Percentiles rank a stretch among this genome's conserved stretches.
These are phyloP conservation scores for Eumeta japonica DNA, from an alignment of 1,140 invertebrate species.

Conservation along the genomic window DNA sequence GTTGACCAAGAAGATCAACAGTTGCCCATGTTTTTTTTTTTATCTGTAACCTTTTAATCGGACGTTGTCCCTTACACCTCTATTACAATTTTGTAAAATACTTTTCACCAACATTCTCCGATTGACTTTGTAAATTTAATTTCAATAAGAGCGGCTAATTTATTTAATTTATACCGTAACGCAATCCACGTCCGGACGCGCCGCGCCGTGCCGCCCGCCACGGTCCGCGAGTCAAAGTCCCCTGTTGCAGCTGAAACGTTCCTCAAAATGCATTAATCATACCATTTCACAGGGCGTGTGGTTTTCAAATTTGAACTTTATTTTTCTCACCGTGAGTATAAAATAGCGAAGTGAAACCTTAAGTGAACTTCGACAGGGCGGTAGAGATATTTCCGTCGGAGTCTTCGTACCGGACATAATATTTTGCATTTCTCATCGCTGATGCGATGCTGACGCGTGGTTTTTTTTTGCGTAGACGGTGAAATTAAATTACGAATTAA, in stretches of 20 bases:
- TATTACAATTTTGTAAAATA: too few relatives aligned
- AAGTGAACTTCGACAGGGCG: slow-evolving; percentile 16
- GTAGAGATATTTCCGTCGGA: slow-evolving; percentile 17
- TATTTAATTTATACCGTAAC: neutral
- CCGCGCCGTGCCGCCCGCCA: slow-evolving; percentile 20
- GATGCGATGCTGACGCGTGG: too few relatives aligned
- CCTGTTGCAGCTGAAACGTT: slow-evolving; percentile 32
- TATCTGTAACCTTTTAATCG: too few relatives aligned
- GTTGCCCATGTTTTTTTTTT: too few relatives aligned
- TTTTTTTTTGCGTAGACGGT: too few relatives aligned
- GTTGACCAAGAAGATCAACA: too few relatives aligned
- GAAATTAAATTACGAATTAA: too few relatives aligned
- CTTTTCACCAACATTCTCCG: too few relatives aligned
- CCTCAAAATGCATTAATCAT: slow-evolving; percentile 38
- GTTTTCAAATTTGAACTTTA: neutral
- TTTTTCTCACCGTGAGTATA: neutral
- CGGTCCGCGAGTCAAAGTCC: slow-evolving; percentile 27
- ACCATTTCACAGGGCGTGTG: slow-evolving; percentile 15
- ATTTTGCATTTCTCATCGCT: slow-evolving; percentile 25
- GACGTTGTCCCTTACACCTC: too few relatives aligned
- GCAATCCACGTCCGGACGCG: slow-evolving; percentile 8
- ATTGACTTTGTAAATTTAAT: too few relatives aligned
- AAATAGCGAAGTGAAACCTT: slow-evolving; percentile 5
- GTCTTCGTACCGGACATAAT: slow-evolving; percentile 13
- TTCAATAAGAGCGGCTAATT: too few relatives aligned